Evolutionary conservation across 2,888 invertebrate genomes (phyloP).

Genomic region (Microplitis deprimator): DNA sequence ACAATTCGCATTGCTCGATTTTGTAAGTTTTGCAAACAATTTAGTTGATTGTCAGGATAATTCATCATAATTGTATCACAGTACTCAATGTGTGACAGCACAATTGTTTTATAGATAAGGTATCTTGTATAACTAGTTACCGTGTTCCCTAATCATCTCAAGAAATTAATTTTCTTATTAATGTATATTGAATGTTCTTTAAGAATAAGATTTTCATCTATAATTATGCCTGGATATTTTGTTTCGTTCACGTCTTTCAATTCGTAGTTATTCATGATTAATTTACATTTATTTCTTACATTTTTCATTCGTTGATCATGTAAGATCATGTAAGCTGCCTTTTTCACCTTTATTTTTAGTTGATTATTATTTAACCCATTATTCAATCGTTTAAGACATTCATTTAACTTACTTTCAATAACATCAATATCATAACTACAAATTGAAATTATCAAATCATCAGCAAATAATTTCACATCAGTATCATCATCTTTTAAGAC

Average conservation of each 20-base stretch:
- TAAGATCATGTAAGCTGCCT: neutral
- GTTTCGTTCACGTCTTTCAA: neutral
- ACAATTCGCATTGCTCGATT: conserved; percentile 10
- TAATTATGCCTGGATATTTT: neutral
- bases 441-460: conserved; percentile 1
- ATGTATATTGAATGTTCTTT: neutral
- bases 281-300: neutral
- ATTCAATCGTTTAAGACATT: neutral
- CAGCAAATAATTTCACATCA: conserved; percentile 21
- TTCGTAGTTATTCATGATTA: neutral
- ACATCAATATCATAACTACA: neutral
- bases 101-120: no score
- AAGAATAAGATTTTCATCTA: no score
- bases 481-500: neutral
- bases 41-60: no score
- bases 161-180: neutral
- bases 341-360: neutral
- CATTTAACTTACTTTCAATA: neutral
- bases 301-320: neutral
- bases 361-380: neutral
- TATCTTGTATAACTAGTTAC: no score
- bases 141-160: no score
- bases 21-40: conserved; percentile 5
- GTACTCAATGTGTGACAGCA: no score
- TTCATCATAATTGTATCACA: no score